Evolutionary conservation across 2,797 vertebrate genomes (phyloP), one percentile per base, ranked within the genome.

Genomic region (Australoheros facetus): DNA sequence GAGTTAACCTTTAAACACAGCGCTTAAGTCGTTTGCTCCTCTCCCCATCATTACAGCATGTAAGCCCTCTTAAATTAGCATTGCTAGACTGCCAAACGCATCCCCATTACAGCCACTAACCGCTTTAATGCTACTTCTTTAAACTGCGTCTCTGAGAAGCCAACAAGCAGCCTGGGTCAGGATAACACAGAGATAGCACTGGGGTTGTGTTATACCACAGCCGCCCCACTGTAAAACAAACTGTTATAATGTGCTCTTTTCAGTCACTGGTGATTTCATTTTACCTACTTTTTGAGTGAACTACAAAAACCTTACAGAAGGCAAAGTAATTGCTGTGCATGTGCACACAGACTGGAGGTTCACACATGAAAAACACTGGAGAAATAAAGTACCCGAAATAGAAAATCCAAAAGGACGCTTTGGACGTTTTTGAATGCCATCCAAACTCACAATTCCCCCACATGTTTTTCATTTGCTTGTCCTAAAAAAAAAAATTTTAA

Each of bases 1-100:
- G 77, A 79, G 79, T 82, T 90, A 91, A 92, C 87, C 89, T 93
- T 93, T 91, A 92, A 92, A 90, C 80, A 84, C 80, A 54, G 81
- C 77, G 79, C 87, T 90, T 87, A 91, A 90, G 87, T 76, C 71
- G 12, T 87, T 89, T 83, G 85, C 87, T 74, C 70, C 56, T 86
- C 79, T 83, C 83, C 85, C 77, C 78, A 83, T 91, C 90, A 93
- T 91, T 90, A 93, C 26, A 78, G 59, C 70, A 85, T 86, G 90
- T 88, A 92, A 91, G 86, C 75, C 85, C 78, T 92, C 89, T 89
- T 92, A 91, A 93, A 93, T 90, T 93, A 93, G 92, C 86, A 76
- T 85, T 77, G 81, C 77, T 75, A 85, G 82, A 72, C 83, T 81
- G 90, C 90, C 88, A 92, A 89, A 87, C 51, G 53, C 89, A 87